These are phyloP conservation scores for Bradypodion ventrale DNA, from an alignment of 2,797 vertebrate genomes.

Conservation along the genomic window DNA sequence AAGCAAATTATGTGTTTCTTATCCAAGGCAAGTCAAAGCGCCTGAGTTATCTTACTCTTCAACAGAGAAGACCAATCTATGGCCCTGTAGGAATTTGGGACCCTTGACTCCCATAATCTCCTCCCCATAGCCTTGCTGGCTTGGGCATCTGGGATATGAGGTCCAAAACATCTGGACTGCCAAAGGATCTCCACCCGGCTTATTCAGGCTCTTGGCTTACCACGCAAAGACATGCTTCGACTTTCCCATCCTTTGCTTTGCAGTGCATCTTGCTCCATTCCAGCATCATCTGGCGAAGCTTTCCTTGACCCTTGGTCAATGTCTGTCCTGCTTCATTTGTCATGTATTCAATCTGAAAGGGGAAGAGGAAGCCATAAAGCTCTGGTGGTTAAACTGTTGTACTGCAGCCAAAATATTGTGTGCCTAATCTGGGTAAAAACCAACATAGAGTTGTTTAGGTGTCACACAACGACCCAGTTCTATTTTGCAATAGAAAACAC, in stretches of 20 bases:
- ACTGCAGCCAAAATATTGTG: too few species aligned
- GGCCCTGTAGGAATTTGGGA: neutral
- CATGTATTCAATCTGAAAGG: slow-evolving; percentile 27
- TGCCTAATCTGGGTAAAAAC: too few species aligned
- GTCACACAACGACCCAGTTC: too few species aligned
- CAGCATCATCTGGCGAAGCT: slow-evolving; percentile 61
- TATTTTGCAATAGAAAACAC: too few species aligned
- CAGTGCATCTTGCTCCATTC: slow-evolving; percentile 51
- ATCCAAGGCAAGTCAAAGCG: neutral
- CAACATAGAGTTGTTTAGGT: too few species aligned
- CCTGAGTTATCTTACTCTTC: too few species aligned
- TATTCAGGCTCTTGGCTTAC: neutral
- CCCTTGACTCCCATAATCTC: neutral
- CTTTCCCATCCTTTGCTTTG: neutral
- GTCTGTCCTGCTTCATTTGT: slow-evolving; percentile 49
- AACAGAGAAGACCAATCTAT: neutral
- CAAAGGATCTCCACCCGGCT: neutral
- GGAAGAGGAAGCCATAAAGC: neutral
- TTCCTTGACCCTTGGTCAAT: slow-evolving; percentile 59
- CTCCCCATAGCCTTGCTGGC: neutral
- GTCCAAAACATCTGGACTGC: neutral
- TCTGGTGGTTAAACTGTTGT: too few species aligned
- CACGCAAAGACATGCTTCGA: slow-evolving; percentile 39
- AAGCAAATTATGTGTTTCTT: neutral
- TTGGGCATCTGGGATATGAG: neutral